These are phyloP conservation scores for Hyperoplus lanceolatus DNA, from an alignment of 2,797 vertebrate genomes.

Conservation along the genomic window DNA sequence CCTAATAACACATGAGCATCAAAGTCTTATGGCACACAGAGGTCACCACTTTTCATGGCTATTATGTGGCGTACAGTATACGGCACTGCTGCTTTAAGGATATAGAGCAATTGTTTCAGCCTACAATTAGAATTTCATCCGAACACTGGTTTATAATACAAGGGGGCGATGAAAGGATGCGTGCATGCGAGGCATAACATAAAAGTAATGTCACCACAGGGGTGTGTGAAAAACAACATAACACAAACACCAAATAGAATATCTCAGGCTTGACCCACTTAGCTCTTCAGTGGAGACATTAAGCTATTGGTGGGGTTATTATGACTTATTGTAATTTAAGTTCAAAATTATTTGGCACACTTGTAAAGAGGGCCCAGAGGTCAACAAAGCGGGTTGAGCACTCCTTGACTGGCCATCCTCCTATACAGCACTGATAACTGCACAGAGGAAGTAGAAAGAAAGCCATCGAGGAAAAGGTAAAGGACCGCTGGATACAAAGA, in stretches of 20 bases:
- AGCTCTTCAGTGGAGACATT: slow-evolving; percentile 32
- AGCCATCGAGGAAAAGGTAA: not conserved
- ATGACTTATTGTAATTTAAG: slow-evolving; percentile 45
- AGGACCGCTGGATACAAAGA: not conserved
- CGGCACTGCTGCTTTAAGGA: not conserved
- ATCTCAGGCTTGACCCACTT: slow-evolving; percentile 39
- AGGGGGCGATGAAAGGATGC: slow-evolving; percentile 49
- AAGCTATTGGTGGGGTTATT: slow-evolving; percentile 42
- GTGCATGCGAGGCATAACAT: slow-evolving; percentile 21
- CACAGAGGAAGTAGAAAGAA: not conserved
- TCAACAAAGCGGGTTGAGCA: slow-evolving; percentile 11
- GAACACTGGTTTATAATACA: slow-evolving; percentile 47
- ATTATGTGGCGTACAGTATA: not conserved
- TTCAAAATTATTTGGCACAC: slow-evolving; percentile 1
- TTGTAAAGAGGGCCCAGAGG: slow-evolving; percentile 17
- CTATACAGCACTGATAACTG: not conserved
- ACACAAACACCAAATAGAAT: slow-evolving; percentile 38
- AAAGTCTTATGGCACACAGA: slow-evolving; percentile 16
- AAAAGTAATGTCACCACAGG: slow-evolving; percentile 41
- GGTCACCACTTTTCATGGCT: slow-evolving; percentile 33
- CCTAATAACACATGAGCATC: slow-evolving; percentile 44
- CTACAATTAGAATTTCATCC: slow-evolving; percentile 63
- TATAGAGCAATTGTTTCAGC: slow-evolving; percentile 34
- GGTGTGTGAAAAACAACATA: slow-evolving; percentile 45
- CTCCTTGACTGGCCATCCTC: slow-evolving; percentile 19